Evolutionary conservation across 2,113 vertebrate genomes (phyloP), one percentile per base, ranked within the genome.

Genomic region (Conger conger): DNA sequence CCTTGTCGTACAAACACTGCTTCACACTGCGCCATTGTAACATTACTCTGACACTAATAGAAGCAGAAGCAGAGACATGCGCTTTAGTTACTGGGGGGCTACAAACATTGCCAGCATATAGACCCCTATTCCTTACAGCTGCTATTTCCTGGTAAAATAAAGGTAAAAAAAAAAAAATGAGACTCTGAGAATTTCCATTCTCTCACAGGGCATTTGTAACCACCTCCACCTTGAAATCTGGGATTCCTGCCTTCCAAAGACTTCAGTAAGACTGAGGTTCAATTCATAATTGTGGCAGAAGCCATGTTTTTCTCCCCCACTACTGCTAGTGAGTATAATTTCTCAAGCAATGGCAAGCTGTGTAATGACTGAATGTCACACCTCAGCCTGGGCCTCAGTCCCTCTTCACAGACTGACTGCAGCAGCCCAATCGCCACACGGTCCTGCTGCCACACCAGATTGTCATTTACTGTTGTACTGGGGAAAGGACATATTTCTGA

Each of bases 241-340:
- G 17, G 7, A 35, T 53, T 42, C 18, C 45, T 50, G 30, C 73
- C 11, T 27, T 50, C 73, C 33, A 68, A 37, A 53, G 27, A 54
- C 42, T 5, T 1, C 15, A n/a, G n/a, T n/a, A n/a, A n/a, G 35
- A 53, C 68, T 18, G n/a, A 54, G 76, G 20, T 60, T n/a, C 53
- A 11, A 40, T 42, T 83, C 33, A 15, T 57, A 68, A 78, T 35
- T 30, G 82, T n/a, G 82, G 73, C 68, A 54, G 79, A 45, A 35
- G 8, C 42, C 15, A 17, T n/a, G 60, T 38, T 37, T 83, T 45
- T 76, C 27, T n/a, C 76, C 18, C 40, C n/a, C n/a, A n/a, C n/a
- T n/a, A n/a, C n/a, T n/a, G n/a, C n/a, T n/a, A n/a, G n/a, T n/a
- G n/a, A n/a, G n/a, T 73, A 4, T 20, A 80, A 68, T 68, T 2